Evolutionary conservation across 2,888 invertebrate species (phyloP).

Genomic region (Augochlorella aurata): DNA sequence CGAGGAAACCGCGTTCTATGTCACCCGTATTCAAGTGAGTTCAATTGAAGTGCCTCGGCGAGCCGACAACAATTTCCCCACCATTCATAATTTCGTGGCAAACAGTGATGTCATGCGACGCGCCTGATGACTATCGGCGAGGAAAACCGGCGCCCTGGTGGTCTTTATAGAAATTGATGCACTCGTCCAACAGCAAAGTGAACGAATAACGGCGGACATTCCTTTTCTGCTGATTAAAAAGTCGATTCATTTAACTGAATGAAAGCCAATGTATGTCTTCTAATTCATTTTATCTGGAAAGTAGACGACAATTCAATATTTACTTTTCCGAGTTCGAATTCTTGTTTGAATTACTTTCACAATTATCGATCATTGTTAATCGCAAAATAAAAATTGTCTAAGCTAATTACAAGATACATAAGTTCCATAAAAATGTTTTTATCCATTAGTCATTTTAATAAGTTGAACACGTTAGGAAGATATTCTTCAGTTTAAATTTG

Average conservation of each 20-base stretch:
- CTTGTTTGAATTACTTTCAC: background rate
- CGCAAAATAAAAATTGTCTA: too few species aligned
- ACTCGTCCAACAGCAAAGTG: background rate
- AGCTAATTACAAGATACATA: too few species aligned
- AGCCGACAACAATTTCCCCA: constrained; percentile 40
- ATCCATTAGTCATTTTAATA: too few species aligned
- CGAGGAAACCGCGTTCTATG: constrained; percentile 59
- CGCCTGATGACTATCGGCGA: constrained; percentile 55
- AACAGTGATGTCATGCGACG: constrained; percentile 62
- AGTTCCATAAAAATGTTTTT: too few species aligned
- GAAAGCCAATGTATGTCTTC: background rate
- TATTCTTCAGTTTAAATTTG: too few species aligned
- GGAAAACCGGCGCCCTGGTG: constrained; percentile 27
- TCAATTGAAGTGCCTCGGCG: constrained; percentile 72
- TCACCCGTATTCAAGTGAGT: constrained; percentile 68
- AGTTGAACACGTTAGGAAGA: too few species aligned
- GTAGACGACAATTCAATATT: background rate
- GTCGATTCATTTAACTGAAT: background rate
- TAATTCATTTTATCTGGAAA: background rate
- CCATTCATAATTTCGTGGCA: constrained; percentile 43
- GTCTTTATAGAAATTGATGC: constrained; percentile 16
- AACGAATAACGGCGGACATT: background rate
- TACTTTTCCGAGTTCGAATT: background rate
- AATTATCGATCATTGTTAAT: too few species aligned
- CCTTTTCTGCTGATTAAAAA: background rate